Evolutionary conservation across 2,113 vertebrate genomes (phyloP), one percentile per base, ranked within the genome.

Genomic region (Odontophorus gujanensis): DNA sequence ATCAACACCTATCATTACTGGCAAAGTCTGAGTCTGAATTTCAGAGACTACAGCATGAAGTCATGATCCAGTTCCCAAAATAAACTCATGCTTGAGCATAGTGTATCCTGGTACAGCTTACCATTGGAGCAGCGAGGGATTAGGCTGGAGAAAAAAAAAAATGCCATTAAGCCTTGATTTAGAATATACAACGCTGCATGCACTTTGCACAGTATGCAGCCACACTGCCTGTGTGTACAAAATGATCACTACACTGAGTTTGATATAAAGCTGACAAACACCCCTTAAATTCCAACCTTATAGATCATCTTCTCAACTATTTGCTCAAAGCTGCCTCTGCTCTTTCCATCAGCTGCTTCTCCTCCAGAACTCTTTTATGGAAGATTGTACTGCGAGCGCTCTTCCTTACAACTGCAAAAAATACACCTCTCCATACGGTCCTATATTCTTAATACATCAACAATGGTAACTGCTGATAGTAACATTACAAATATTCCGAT

Each of bases 381-480:
- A 32, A 79, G 21, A 55, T 1, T 19, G 50, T 30, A 61, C 45
- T 32, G 14, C 16, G 71, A 89, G 66, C 36, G 32, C 36, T 48
- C 48, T 58, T 76, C 45, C 63, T 66, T 32, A 55, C 24, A 62
- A 48, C 36, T n/a, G 11, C 45, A 30, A 20, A 59, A 93, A 90
- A 59, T 19, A 75, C 9, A 19, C 17, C 73, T 50, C 62, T 32
- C 21, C 22, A 86, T 13, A 10, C 1, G 9, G 43, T 30, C 21
- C 57, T 45, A 6, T 25, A 62, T 20, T 71, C 57, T 25, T 45
- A 45, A 50, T 21, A 40, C 34, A 40, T 18, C 22, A 67, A 67
- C 0, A 0, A 9, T 0, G 0, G 20, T 32, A 91, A 50, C 4
- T 26, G 57, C 8, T 18, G 21, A 32, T 4, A 77, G 34, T 14